A percentile compares a stretch with the other conserved stretches of the same genome.
phyloP scores from a whole-genome alignment of 2,113 vertebrate genomes.

The Corydoras maculifer region DNA sequence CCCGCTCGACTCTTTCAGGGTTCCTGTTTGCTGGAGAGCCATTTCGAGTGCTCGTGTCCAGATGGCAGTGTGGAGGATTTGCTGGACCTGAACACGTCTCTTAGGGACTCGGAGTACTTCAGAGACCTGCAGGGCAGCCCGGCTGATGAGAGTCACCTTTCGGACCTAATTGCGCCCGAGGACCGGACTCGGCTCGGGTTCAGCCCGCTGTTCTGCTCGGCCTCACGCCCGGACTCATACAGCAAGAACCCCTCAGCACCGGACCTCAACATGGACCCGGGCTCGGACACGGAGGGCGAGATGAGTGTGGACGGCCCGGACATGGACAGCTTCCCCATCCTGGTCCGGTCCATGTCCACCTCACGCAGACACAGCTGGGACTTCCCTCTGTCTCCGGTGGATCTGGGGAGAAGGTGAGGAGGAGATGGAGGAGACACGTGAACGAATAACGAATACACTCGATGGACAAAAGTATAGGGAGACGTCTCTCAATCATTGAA shows the following conservation, averaged over 20 bases:
- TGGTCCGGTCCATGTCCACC: slow-evolving; percentile 70
- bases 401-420: slow-evolving; percentile 71
- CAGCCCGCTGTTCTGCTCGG: background rate
- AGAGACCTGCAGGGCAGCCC: slow-evolving; percentile 63
- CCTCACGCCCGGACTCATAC: slow-evolving; percentile 11
- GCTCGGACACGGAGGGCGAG: slow-evolving; percentile 31
- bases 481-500: no score
- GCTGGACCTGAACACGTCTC: slow-evolving; percentile 62
- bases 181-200: slow-evolving; percentile 5
- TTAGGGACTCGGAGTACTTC: slow-evolving; percentile 74
- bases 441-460: background rate
- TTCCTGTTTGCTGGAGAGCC: slow-evolving; percentile 60
- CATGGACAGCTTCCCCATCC: slow-evolving; percentile 61
- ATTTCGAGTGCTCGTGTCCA: slow-evolving; percentile 59
- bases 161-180: background rate
- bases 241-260: slow-evolving; percentile 26
- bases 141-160: background rate
- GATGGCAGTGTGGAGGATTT: slow-evolving; percentile 74
- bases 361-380: slow-evolving; percentile 83
- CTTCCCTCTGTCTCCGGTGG: slow-evolving; percentile 69
- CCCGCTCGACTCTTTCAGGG: slow-evolving; percentile 57
- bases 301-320: slow-evolving; percentile 46
- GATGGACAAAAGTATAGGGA: no score
- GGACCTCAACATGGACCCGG: slow-evolving; percentile 27
- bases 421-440: background rate